phyloP scores from a whole-genome alignment of 1,140 invertebrate species.

The Drosophila pseudoobscura region DNA sequence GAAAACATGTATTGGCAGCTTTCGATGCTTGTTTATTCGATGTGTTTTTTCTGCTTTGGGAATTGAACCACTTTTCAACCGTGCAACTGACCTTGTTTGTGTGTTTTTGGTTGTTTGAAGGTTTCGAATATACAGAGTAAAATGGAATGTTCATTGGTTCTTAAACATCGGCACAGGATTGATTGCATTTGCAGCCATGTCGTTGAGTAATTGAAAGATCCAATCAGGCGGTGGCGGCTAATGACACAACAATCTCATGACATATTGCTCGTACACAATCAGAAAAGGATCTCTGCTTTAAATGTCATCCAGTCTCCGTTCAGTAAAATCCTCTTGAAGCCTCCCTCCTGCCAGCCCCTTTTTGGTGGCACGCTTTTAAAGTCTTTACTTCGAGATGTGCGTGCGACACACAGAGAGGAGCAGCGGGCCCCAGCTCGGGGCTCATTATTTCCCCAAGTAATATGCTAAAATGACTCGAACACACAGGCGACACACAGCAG shows the following conservation, averaged over 20 bases:
- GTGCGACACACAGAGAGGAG: conserved; percentile 10
- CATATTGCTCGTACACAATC: no score
- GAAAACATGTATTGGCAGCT: conserved; percentile 9
- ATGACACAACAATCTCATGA: no score
- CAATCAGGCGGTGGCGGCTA: no score
- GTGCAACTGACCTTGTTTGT: conserved; percentile 47
- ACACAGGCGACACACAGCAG: conserved; percentile 28
- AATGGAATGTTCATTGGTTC: not conserved
- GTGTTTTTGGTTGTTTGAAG: not conserved
- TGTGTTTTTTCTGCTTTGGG: conserved; percentile 27
- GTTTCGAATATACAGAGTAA: no score
- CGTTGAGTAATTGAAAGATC: conserved; percentile 14
- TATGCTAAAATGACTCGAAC: conserved; percentile 57
- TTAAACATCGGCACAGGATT: conserved; percentile 1
- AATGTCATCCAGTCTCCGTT: not conserved
- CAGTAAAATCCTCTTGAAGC: conserved; percentile 29
- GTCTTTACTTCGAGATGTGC: conserved; percentile 8
- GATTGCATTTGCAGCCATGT: not conserved
- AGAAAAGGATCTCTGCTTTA: not conserved
- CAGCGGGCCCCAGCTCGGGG: conserved; percentile 34
- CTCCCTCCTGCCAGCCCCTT: conserved; percentile 16
- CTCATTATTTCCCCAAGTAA: conserved; percentile 57
- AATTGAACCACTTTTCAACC: conserved; percentile 45
- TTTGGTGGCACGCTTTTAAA: conserved; percentile 33
- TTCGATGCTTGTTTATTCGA: conserved; percentile 6